Base-by-base conservation (phyloP, 2,888 invertebrate genomes). In the Dryobota labecula region DNA sequence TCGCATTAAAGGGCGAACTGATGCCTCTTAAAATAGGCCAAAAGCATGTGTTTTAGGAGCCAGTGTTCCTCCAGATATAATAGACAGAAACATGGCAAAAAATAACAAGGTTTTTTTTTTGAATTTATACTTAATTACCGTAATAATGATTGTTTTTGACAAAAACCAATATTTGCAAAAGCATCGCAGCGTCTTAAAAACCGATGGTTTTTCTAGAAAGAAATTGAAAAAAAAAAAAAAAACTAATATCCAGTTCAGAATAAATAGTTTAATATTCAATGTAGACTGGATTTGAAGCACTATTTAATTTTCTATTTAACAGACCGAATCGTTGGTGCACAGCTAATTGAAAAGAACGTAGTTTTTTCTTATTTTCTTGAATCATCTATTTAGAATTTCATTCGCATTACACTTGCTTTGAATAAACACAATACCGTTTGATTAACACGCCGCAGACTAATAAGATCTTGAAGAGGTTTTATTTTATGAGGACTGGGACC, bases 201-300 rank as follows among this genome's bases (percentile, higher is more conserved):
- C 24, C 33, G 53, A 45, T 7, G 33, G 7, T 41, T 45, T 33
- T 45, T 53, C 20, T 38, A 57, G 30, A 56, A 73, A 49, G n/a
- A 51, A 36, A 58, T 38, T 20, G n/a, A 27, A 57, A 63, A 27
- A 60, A 27, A 57, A 63, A 27, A 60, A 38, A 24, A 15, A 27
- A 4, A 11, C 6, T 33, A 27, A 24, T 54, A 45, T 38, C n/a
- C 24, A 60, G 27, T 49, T 15, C 60, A 45, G n/a, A 62, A 66
- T 38, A 33, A 62, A 72, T 56, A 77, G 67, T 73, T 68, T 61
- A 68, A 73, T 56, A 68, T 73, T 73, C 41, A 65, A 73, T 73
- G 15, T 2, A 54, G 51, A 47, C 33, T 62, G 36, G 13, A 27
- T 53, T 79, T 79, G 47, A 64, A 79, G 70, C 65, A 62, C 65